phyloP scores from a whole-genome alignment of 2,113 vertebrate species.

The Chaetodon trifascialis region DNA sequence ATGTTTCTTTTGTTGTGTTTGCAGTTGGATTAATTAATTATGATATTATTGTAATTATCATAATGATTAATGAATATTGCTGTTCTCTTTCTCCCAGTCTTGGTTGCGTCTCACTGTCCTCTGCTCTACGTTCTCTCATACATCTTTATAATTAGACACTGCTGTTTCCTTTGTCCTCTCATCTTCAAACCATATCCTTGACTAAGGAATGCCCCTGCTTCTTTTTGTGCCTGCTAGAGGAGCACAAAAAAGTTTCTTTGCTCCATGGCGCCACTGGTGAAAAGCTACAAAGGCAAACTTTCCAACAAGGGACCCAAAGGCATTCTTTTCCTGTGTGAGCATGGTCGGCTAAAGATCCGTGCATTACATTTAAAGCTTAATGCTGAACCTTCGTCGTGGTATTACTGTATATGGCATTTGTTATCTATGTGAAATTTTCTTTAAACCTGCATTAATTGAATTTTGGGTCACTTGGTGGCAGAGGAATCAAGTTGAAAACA shows the following conservation, averaged over 20 bases:
- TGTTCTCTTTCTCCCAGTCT: not conserved
- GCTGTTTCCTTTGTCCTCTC: not conserved
- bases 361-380: not conserved
- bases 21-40: not conserved
- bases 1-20: not conserved
- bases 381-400: not conserved
- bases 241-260: not conserved
- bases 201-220: not conserved
- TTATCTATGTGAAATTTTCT: too few species aligned
- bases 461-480: too few species aligned
- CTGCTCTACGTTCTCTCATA: not conserved
- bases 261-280: not conserved
- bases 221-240: not conserved
- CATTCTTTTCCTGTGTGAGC: not conserved
- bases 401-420: too few species aligned
- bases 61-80: not conserved
- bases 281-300: not conserved
- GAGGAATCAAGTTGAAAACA: too few species aligned
- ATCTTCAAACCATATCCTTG: not conserved
- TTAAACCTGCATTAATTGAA: too few species aligned
- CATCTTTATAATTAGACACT: conserved; percentile 21
- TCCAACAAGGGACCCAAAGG: not conserved
- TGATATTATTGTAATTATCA: not conserved
- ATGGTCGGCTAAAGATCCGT: not conserved
- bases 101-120: not conserved